phyloP scores from a whole-genome alignment of 1,140 invertebrate genomes.

The Arion vulgaris region DNA sequence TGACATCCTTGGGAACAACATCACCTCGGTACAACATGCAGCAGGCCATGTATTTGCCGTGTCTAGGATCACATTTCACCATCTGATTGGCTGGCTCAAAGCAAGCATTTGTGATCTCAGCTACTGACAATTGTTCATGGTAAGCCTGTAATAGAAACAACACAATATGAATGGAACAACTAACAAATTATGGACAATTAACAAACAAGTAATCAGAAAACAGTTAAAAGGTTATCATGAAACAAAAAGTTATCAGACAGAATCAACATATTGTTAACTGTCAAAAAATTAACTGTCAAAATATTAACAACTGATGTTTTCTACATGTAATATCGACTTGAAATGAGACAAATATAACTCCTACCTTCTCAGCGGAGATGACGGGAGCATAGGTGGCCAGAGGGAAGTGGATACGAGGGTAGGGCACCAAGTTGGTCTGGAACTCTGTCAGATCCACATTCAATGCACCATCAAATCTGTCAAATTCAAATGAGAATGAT shows the following conservation, averaged over 20 bases:
- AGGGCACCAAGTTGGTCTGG: conserved; percentile 32
- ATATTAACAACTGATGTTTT: no score
- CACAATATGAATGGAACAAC: conserved; percentile 83
- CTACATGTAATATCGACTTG: no score
- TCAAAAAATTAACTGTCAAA: no score
- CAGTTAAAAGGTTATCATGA: no score
- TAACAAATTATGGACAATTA: no score
- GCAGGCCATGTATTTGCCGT: conserved; percentile 79
- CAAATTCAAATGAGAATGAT: no score
- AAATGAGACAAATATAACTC: neutral
- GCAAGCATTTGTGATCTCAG: conserved; percentile 14
- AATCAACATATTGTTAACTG: no score
- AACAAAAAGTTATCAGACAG: no score
- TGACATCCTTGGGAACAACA: conserved; percentile 75
- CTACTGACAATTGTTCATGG: conserved; percentile 1
- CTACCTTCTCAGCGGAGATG: conserved; percentile 1
- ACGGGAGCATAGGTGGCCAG: conserved; percentile 6
- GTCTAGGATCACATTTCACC: conserved; percentile 10
- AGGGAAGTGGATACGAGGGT: conserved; percentile 17
- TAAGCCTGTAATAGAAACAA: conserved; percentile 81
- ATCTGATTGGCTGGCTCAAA: conserved; percentile 22
- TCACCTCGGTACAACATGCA: conserved; percentile 75
- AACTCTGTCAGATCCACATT: conserved; percentile 35
- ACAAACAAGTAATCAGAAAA: no score
- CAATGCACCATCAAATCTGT: conserved; percentile 31